Conservation (phyloP, 2,797 vertebrate species). For the Falco berigora region DNA sequence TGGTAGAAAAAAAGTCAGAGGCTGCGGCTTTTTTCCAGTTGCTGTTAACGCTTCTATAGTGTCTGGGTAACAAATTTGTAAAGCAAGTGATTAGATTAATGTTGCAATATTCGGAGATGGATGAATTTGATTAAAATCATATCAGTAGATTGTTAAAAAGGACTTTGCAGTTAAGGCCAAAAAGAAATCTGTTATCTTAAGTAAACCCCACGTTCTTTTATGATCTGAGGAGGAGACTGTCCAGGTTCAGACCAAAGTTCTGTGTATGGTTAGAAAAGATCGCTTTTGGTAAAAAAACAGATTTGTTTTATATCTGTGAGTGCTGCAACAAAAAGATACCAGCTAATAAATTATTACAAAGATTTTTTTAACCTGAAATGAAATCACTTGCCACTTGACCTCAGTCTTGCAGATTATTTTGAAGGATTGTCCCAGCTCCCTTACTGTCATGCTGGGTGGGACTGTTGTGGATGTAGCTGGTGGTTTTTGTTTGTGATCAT, state of each 20-base stretch:
- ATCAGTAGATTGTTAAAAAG: not conserved
- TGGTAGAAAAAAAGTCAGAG: conserved; percentile 19
- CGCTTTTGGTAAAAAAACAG: not conserved
- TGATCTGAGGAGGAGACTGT: not conserved
- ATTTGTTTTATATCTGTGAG: not conserved
- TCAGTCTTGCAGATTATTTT: not conserved
- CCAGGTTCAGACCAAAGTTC: not conserved
- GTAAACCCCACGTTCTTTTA: not conserved
- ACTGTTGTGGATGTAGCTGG: not conserved
- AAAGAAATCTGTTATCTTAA: not conserved
- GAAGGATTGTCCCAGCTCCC: not conserved
- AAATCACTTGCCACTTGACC: not conserved
- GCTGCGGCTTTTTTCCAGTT: not conserved
- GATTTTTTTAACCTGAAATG: not conserved
- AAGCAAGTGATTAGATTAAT: not conserved
- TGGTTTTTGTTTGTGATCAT: not conserved
- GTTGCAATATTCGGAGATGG: not conserved
- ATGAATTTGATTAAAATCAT: not conserved
- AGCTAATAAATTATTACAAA: not conserved
- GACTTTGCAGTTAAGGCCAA: not conserved
- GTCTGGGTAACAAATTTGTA: not conserved
- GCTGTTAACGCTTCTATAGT: conserved; percentile 27
- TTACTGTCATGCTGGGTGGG: not conserved
- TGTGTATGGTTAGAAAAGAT: not conserved
- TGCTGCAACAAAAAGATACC: not conserved